Evolutionary conservation across 2,113 vertebrate genomes (phyloP).

Genomic region (Phylloscopus whistleri): DNA sequence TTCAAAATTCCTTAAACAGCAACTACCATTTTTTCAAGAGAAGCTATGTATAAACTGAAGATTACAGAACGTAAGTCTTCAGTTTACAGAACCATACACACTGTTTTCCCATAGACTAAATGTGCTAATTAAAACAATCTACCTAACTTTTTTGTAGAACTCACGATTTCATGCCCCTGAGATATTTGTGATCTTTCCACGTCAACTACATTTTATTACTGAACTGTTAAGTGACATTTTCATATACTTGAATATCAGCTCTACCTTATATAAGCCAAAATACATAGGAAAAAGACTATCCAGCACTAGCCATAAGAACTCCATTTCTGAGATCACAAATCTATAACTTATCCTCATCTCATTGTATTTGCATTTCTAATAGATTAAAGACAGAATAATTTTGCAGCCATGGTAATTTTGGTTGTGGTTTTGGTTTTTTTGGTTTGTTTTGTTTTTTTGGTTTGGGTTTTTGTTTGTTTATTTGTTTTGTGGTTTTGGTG

Average conservation of each 20-base stretch:
- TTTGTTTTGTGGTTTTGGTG: neutral
- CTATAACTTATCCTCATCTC: neutral
- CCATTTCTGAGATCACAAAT: neutral
- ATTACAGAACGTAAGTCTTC: neutral
- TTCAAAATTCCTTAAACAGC: neutral
- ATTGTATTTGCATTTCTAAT: neutral
- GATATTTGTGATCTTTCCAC: conserved; percentile 4
- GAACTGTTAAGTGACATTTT: neutral
- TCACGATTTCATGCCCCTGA: neutral
- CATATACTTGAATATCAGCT: neutral
- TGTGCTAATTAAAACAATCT: neutral
- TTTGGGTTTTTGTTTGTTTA: too few relatives aligned
- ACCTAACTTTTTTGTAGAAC: neutral
- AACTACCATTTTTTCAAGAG: neutral
- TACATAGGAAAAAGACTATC: neutral
- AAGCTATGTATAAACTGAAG: neutral
- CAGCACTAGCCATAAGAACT: neutral
- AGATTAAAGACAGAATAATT: neutral
- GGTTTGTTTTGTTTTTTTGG: too few relatives aligned
- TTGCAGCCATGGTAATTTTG: neutral
- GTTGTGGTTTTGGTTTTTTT: neutral
- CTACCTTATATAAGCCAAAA: neutral
- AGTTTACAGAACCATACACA: neutral
- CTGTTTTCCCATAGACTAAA: neutral
- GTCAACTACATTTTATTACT: neutral